A percentile compares a stretch with the other conserved stretches of the same genome.
These are phyloP conservation scores for Rhynchonycteris naso DNA, from an alignment of 2,797 vertebrate species.

Conservation along the genomic window DNA sequence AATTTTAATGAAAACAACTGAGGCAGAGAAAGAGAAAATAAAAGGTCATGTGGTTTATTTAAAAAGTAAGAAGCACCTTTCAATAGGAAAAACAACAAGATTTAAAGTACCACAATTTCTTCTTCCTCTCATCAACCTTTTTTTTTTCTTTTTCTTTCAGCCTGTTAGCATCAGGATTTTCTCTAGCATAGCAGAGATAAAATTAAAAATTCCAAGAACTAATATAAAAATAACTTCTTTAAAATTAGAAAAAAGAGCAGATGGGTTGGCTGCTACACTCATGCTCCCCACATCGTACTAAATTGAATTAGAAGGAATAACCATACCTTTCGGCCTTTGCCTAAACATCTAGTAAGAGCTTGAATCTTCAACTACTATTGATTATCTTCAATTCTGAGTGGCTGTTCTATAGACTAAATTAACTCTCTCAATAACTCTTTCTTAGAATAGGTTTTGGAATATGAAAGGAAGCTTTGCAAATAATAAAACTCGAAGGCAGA, in stretches of 20 bases:
- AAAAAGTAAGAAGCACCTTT: background rate
- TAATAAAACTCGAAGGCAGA: background rate
- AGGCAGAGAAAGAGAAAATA: background rate
- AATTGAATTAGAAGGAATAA: conserved; percentile 41
- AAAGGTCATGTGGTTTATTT: background rate
- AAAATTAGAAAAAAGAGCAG: conserved; percentile 60
- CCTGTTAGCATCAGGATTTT: conserved; percentile 6
- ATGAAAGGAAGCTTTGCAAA: background rate
- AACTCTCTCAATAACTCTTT: background rate
- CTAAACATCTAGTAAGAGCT: background rate
- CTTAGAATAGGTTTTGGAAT: background rate
- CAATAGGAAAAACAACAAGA: background rate
- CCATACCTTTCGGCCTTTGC: background rate
- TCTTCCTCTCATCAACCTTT: background rate
- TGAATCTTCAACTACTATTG: background rate
- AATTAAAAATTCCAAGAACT: conserved; percentile 49
- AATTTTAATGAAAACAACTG: background rate
- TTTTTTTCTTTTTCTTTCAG: background rate
- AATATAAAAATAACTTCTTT: conserved; percentile 59
- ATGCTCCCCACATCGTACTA: background rate
- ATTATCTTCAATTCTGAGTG: background rate
- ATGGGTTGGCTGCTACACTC: conserved; percentile 14
- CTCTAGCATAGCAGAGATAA: conserved; percentile 7
- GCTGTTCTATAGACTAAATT: background rate
- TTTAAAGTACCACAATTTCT: background rate